Percentiles rank a stretch among this genome's conserved stretches.
Evolutionary conservation across 2,888 invertebrate species (phyloP).

Genomic region (Eumerus sabulonum): DNA sequence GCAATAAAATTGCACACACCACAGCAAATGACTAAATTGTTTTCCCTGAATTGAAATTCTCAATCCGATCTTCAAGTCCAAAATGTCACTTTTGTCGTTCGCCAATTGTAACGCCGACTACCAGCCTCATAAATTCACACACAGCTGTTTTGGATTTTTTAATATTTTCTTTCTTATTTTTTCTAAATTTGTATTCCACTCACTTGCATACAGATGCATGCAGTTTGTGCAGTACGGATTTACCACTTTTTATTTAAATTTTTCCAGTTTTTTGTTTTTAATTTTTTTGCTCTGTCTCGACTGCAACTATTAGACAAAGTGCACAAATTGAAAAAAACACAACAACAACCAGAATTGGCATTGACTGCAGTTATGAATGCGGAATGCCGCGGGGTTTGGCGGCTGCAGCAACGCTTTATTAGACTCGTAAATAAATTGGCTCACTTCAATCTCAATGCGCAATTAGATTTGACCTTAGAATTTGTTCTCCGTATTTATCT

Average conservation of each 20-base stretch:
- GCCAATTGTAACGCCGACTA: constrained; percentile 32
- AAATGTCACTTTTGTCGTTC: constrained; percentile 51
- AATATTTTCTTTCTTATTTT: too few species aligned
- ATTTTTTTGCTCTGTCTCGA: not conserved
- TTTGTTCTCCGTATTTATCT: constrained; percentile 38
- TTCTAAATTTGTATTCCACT: constrained; percentile 33
- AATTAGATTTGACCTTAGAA: constrained; percentile 61
- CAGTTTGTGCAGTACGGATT: constrained; percentile 10
- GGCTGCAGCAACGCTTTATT: constrained; percentile 17
- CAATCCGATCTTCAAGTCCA: constrained; percentile 32
- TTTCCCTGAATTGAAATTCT: constrained; percentile 37
- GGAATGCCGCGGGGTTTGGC: not conserved
- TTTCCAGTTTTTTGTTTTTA: constrained; percentile 14
- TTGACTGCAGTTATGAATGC: not conserved
- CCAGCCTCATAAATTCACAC: constrained; percentile 12
- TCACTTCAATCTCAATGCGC: constrained; percentile 49
- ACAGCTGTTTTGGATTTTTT: too few species aligned
- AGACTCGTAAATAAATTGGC: constrained; percentile 45
- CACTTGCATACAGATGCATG: constrained; percentile 16
- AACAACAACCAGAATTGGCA: constrained; percentile 32
- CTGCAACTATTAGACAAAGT: not conserved
- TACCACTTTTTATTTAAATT: constrained; percentile 33
- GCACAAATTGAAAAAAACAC: constrained; percentile 3
- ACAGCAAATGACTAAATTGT: constrained; percentile 18
- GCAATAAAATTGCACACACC: constrained; percentile 25